phyloP scores from a whole-genome alignment of 2,888 invertebrate species.

The Agrotis clavis region DNA sequence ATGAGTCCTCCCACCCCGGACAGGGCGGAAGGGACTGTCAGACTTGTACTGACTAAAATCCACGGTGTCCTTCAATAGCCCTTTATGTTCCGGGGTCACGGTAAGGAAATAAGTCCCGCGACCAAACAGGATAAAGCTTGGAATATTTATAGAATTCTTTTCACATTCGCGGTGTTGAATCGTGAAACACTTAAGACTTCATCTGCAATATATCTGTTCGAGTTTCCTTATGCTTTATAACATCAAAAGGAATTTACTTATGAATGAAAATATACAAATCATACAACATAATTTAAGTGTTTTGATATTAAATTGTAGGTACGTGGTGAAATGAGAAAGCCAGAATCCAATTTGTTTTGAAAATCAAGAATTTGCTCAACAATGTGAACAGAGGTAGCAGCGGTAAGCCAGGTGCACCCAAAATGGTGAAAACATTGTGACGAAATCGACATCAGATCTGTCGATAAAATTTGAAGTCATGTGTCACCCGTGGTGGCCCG shows the following conservation, averaged over 20 bases:
- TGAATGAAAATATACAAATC: slow-evolving; percentile 17
- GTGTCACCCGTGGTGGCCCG: too few species aligned
- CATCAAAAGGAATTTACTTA: slow-evolving; percentile 5
- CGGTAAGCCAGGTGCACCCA: neutral
- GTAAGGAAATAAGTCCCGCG: too few species aligned
- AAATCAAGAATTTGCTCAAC: neutral
- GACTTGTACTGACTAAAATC: too few species aligned
- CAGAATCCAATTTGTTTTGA: neutral
- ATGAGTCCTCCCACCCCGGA: too few species aligned
- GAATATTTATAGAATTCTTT: too few species aligned
- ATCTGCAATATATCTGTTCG: neutral
- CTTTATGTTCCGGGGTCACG: too few species aligned
- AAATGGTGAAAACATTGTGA: too few species aligned
- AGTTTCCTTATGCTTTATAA: slow-evolving; percentile 2
- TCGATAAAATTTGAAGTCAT: too few species aligned
- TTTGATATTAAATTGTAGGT: neutral
- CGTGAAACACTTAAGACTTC: neutral
- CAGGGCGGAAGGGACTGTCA: too few species aligned
- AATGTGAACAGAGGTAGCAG: neutral
- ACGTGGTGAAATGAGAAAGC: slow-evolving; percentile 3
- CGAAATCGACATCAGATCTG: too few species aligned
- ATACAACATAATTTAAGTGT: slow-evolving; percentile 2
- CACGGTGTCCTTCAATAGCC: too few species aligned
- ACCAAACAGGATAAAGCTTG: too few species aligned
- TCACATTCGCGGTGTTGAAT: slow-evolving; percentile 3